These are phyloP conservation scores for Propithecus deckenii DNA, from an alignment of 2,797 vertebrate species.

Conservation along the genomic window DNA sequence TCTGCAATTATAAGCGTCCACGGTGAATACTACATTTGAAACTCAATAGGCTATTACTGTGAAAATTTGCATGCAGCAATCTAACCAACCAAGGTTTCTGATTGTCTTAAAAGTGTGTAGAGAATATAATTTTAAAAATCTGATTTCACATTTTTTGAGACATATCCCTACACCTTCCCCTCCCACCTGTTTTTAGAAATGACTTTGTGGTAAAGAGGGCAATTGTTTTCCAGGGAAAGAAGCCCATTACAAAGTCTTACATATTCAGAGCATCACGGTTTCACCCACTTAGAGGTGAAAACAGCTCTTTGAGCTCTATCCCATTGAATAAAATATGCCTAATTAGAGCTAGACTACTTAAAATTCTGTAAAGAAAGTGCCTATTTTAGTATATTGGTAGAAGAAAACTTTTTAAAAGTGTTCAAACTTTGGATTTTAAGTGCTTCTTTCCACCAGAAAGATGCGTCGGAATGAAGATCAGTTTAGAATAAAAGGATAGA, in stretches of 20 bases:
- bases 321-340: conserved; percentile 40
- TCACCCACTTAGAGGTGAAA: neutral
- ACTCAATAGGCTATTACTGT: neutral
- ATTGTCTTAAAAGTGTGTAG: neutral
- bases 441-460: neutral
- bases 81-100: neutral
- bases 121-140: neutral
- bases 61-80: neutral
- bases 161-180: neutral
- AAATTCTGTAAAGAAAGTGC: conserved; percentile 46
- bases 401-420: neutral
- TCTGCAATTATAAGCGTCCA: conserved; percentile 47
- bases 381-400: neutral
- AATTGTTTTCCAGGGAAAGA: neutral
- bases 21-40: neutral
- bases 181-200: neutral
- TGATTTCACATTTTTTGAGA: neutral
- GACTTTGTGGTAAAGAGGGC: neutral
- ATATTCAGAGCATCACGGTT: neutral
- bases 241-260: neutral
- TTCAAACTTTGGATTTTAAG: neutral
- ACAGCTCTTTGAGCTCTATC: conserved; percentile 42
- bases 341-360: conserved; percentile 34
- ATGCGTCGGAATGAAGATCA: neutral
- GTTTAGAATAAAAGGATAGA: neutral